Percentiles rank a stretch among this genome's conserved stretches.
phyloP scores from a whole-genome alignment of 2,113 vertebrate genomes.

The Brienomyrus brachyistius region DNA sequence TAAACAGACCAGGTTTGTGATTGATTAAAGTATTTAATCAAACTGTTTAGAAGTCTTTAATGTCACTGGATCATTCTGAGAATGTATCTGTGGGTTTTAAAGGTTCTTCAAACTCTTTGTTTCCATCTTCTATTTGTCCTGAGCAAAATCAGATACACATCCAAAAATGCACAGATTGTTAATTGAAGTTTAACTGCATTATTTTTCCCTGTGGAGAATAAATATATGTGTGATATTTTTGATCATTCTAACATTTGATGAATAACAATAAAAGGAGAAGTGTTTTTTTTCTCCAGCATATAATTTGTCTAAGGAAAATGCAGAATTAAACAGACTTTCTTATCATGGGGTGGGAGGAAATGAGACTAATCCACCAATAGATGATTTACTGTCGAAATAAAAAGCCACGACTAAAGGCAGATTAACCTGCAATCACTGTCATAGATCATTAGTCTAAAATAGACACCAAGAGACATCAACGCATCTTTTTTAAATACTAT shows the following conservation, averaged over 20 bases:
- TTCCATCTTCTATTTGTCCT: background rate
- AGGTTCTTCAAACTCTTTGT: background rate
- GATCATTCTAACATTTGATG: background rate
- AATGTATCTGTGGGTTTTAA: slow-evolving; percentile 54
- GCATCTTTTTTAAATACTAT: background rate
- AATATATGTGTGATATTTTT: background rate
- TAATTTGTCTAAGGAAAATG: background rate
- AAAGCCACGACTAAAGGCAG: background rate
- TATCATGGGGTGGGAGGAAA: background rate
- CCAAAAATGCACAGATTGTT: background rate
- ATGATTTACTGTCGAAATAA: background rate
- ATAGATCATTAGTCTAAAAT: background rate
- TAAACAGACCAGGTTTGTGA: slow-evolving; percentile 94
- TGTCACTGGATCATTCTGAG: slow-evolving; percentile 69
- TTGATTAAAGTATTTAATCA: slow-evolving; percentile 99
- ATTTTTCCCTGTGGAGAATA: background rate
- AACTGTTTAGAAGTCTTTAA: slow-evolving; percentile 80
- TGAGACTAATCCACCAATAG: background rate
- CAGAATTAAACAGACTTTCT: background rate
- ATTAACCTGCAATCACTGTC: background rate
- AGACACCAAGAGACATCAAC: background rate
- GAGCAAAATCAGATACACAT: background rate
- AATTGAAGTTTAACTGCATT: background rate
- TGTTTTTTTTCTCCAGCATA: background rate
- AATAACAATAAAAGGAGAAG: background rate